These are phyloP conservation scores for Selenia dentaria DNA, from an alignment of 2,888 invertebrate species.

Conservation along the genomic window DNA sequence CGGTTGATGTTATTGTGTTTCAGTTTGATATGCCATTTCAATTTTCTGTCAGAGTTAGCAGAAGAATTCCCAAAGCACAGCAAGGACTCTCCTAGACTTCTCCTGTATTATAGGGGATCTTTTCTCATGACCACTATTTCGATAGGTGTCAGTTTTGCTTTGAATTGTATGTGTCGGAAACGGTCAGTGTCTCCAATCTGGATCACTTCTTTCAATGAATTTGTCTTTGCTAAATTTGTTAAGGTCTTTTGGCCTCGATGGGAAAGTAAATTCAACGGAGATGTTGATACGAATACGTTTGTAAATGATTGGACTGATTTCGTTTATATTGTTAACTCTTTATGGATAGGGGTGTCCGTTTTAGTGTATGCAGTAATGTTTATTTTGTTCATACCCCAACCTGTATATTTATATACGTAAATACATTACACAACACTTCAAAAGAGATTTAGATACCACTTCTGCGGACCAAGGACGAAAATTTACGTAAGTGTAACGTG, in stretches of 20 bases:
- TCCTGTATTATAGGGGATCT: conserved; percentile 49
- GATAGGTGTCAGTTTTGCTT: conserved; percentile 38
- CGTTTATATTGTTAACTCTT: conserved; percentile 41
- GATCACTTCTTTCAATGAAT: conserved; percentile 39
- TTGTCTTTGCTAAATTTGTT: conserved; percentile 32
- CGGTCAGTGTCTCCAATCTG: conserved; percentile 29
- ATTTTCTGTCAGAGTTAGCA: conserved; percentile 37
- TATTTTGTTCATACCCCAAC: not conserved
- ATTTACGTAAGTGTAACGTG: no score
- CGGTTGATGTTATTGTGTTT: conserved; percentile 45
- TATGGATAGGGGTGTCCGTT: conserved; percentile 31
- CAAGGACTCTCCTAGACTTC: conserved; percentile 42
- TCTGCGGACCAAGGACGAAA: no score
- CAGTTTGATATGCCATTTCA: conserved; percentile 47
- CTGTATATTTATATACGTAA: no score
- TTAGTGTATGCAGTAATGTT: conserved; percentile 9
- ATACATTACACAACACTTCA: no score
- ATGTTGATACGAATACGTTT: conserved; percentile 5
- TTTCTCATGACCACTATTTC: conserved; percentile 39
- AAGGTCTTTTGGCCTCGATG: conserved; percentile 43
- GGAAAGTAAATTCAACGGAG: conserved; percentile 25
- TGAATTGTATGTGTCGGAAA: conserved; percentile 36
- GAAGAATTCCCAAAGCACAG: conserved; percentile 41
- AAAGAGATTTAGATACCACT: no score
- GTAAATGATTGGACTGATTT: conserved; percentile 44